These are phyloP conservation scores for Tapirus terrestris DNA, from an alignment of 2,113 vertebrate species.

Conservation along the genomic window DNA sequence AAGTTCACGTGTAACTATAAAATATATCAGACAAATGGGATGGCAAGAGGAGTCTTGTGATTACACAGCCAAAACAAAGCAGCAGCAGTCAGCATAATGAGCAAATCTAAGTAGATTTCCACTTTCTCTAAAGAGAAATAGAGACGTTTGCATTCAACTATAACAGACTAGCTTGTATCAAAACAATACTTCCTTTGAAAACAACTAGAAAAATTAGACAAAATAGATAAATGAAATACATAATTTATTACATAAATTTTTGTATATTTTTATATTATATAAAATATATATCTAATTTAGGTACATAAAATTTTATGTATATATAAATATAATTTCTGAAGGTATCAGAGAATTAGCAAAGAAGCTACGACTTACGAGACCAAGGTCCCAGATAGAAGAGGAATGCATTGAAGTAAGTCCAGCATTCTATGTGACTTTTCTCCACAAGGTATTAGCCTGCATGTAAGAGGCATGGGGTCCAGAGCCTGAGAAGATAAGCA, in stretches of 20 bases:
- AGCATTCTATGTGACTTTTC: background rate
- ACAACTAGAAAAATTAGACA: background rate
- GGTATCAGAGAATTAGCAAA: background rate
- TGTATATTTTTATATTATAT: background rate
- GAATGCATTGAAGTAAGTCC: background rate
- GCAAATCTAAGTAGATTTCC: background rate
- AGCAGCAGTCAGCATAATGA: background rate
- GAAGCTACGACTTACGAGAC: background rate
- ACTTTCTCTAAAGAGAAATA: background rate
- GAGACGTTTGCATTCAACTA: background rate
- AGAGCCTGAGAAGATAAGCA: background rate
- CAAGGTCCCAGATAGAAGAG: background rate
- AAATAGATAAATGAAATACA: background rate
- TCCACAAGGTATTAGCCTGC: background rate
- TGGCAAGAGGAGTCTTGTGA: background rate
- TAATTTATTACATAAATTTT: background rate
- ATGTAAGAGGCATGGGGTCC: background rate
- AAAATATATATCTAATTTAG: background rate
- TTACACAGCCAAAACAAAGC: background rate
- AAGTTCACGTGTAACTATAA: background rate
- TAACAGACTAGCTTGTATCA: background rate
- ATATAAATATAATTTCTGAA: background rate
- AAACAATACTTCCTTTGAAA: background rate
- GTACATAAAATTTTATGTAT: background rate
- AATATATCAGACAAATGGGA: background rate